These are phyloP conservation scores for Semotilus atromaculatus DNA, from an alignment of 2,797 vertebrate genomes.

Conservation along the genomic window DNA sequence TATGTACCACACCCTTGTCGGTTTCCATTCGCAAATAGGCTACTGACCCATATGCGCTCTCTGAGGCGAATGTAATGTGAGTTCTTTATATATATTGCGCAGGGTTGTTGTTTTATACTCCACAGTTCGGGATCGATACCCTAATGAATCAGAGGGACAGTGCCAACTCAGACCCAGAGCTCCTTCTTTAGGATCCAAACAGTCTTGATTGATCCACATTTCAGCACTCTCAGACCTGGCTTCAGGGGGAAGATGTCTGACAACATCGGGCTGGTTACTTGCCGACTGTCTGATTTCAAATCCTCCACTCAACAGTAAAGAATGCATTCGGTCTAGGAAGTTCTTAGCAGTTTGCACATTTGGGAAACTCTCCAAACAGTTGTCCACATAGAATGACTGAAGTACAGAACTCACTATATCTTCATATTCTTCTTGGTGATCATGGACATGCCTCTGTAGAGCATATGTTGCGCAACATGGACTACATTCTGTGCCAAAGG, in stretches of 20 bases:
- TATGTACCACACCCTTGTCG: too few species aligned
- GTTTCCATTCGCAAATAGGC: too few species aligned
- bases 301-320: not conserved
- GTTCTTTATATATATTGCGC: conserved; percentile 9
- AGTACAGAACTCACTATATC: not conserved
- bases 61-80: not conserved
- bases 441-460: not conserved
- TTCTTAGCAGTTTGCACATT: not conserved
- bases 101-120: not conserved
- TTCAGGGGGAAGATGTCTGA: not conserved
- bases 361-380: not conserved
- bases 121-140: not conserved
- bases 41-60: not conserved
- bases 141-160: not conserved
- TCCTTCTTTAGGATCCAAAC: not conserved
- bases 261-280: conserved; percentile 4
- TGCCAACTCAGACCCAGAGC: not conserved
- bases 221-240: not conserved
- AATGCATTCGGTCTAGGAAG: not conserved
- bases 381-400: not conserved
- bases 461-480: not conserved
- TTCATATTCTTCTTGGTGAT: not conserved
- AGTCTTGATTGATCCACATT: not conserved
- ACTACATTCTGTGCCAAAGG: not conserved
- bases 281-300: conserved; percentile 3